phyloP scores from a whole-genome alignment of 2,113 vertebrate genomes.

The Megaptera novaeangliae region DNA sequence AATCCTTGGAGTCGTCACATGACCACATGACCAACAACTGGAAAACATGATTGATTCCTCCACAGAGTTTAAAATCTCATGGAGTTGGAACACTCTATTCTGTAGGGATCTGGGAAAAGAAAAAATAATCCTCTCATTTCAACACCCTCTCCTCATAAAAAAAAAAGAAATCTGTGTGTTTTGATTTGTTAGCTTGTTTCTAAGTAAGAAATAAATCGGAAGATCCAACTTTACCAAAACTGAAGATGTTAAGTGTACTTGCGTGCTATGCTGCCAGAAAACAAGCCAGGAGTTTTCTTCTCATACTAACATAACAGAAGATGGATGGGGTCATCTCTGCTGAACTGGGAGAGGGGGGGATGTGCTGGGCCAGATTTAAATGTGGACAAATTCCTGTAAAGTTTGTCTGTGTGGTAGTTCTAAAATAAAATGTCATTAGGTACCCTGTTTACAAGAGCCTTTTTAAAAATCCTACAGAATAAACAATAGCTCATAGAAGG shows the following conservation, averaged over 20 bases:
- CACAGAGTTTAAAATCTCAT: background rate
- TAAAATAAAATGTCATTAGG: constrained; percentile 2
- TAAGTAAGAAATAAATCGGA: constrained; percentile 25
- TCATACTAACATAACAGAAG: background rate
- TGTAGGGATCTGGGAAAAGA: background rate
- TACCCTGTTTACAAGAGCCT: background rate
- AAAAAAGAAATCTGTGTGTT: background rate
- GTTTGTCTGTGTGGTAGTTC: background rate
- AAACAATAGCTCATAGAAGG: background rate
- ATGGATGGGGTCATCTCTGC: background rate
- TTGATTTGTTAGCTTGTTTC: background rate
- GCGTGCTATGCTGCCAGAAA: background rate
- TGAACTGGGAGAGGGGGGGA: background rate
- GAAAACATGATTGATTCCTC: background rate
- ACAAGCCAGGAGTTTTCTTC: background rate
- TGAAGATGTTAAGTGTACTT: background rate
- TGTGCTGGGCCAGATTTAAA: background rate
- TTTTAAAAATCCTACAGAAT: background rate
- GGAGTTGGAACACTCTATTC: background rate
- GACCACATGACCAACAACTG: background rate
- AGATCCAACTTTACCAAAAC: background rate
- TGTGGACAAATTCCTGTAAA: background rate
- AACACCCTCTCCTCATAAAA: background rate
- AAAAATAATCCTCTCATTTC: background rate
- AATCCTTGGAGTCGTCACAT: background rate